Base-by-base conservation (phyloP, 2,888 invertebrate species). In the Leucophenga maculata region DNA sequence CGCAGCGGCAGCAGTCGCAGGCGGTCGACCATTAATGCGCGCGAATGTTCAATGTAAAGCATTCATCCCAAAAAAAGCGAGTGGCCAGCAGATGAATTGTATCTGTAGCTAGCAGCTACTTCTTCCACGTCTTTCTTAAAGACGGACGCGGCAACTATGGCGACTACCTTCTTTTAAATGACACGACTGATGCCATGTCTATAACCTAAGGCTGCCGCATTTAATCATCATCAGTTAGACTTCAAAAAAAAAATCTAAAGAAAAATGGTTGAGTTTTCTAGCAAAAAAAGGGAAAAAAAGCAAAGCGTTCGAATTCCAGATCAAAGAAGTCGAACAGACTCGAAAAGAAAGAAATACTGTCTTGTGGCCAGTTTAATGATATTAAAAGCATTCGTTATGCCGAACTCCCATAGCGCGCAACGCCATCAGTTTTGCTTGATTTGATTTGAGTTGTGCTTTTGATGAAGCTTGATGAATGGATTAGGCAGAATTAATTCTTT, bases 141-240 rank as follows among this genome's bases (percentile, higher is more conserved):
- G 26, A 26, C 26, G 26, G 26, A 2, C 26, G 26, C 4, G 26
- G 26, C 26, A 26, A 26, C 26, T 26, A 14, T 54, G 68, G 72
- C 68, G 73, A 78, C 80, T 82, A 82, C 80, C 82, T 82, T 82
- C 80, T 81, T 82, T 82, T 82, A 82, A 82, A 82, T 82, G 82
- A 82, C 82, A 82, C 82, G 82, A 82, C 83, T 82, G 82, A 82
- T 82, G 83, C 82, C 83, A 83, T 82, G 82, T 85, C 85, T 85
- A 79, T 82, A 84, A 82, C 85, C 85, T 79, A 78, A 84, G 85
- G 85, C 85, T 78, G 80, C 83, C 78, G 81, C 81, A 84, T 84
- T 85, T 85, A 85, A 85, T 85, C 85, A 85, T 81, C 81, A 82
- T 85, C 83, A 83, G 82, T 78, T 83, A 79, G 80, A 81, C 82